Evolutionary conservation across 2,888 invertebrate genomes (phyloP).

Genomic region (Endomychus coccineus): DNA sequence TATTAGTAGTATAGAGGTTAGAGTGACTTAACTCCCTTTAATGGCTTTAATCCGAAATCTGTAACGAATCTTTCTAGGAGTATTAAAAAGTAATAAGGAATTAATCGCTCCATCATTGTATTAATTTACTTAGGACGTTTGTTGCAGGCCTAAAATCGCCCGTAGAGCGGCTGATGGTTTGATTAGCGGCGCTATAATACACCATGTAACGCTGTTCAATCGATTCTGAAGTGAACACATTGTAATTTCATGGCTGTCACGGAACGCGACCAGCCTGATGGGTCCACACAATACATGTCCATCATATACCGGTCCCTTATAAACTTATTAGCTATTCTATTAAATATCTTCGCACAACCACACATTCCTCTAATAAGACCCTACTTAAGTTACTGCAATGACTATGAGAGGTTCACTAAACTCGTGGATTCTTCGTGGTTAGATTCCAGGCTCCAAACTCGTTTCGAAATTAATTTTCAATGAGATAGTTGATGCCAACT

Average conservation of each 20-base stretch:
- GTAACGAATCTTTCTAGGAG: neutral
- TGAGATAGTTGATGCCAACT: no score
- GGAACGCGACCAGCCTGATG: slow-evolving; percentile 39
- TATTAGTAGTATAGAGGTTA: no score
- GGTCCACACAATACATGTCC: slow-evolving; percentile 39
- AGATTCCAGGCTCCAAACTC: no score
- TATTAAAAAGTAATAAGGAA: slow-evolving; percentile 4
- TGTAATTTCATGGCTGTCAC: slow-evolving; percentile 46
- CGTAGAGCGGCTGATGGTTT: slow-evolving; percentile 28
- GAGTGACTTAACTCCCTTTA: no score
- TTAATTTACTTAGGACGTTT: slow-evolving; percentile 38
- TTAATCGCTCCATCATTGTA: slow-evolving; percentile 40
- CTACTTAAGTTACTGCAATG: no score
- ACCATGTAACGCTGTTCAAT: slow-evolving; percentile 42
- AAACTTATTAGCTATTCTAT: slow-evolving; percentile 39
- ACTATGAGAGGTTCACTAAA: no score
- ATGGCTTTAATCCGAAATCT: neutral
- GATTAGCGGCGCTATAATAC: slow-evolving; percentile 35
- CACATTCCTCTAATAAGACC: no score
- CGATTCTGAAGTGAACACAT: slow-evolving; percentile 44
- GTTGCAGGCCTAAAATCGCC: slow-evolving; percentile 20
- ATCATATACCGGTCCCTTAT: slow-evolving; percentile 36
- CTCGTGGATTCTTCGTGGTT: no score
- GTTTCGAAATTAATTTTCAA: no score
- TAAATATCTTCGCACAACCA: slow-evolving; percentile 15